Percentiles rank a stretch among this genome's conserved stretches.
Conservation (phyloP, 2,797 vertebrate species). For the Cuniculus paca region DNA sequence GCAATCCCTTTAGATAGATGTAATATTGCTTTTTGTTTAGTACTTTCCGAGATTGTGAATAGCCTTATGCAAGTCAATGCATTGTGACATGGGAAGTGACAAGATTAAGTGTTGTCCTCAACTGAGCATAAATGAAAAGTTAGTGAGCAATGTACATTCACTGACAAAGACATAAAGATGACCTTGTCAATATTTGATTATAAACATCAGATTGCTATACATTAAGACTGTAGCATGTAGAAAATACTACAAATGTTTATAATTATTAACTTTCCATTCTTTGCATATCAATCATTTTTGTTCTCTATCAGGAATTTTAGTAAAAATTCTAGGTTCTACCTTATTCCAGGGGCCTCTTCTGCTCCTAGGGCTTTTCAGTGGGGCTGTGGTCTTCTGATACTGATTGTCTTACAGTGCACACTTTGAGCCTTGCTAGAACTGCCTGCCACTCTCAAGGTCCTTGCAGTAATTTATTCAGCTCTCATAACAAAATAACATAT, state of each 20-base stretch:
- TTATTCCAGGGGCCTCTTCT: not conserved
- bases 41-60: not conserved
- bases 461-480: not conserved
- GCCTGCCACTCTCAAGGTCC: not conserved
- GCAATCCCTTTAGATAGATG: not conserved
- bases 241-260: conserved; percentile 2
- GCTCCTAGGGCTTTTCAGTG: not conserved
- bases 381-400: not conserved
- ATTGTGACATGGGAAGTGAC: not conserved
- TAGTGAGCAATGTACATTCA: not conserved
- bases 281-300: not conserved
- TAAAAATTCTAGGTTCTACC: not conserved
- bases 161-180: not conserved
- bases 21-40: not conserved
- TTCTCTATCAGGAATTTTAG: not conserved
- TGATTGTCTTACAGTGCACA: not conserved
- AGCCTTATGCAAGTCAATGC: no score
- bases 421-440: not conserved
- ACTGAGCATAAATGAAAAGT: not conserved
- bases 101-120: conserved; percentile 11
- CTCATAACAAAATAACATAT: not conserved
- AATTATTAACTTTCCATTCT: not conserved
- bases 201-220: not conserved
- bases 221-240: not conserved
- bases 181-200: not conserved